Conservation (phyloP, 2,888 invertebrate genomes). For the Drosophila prolongata region DNA sequence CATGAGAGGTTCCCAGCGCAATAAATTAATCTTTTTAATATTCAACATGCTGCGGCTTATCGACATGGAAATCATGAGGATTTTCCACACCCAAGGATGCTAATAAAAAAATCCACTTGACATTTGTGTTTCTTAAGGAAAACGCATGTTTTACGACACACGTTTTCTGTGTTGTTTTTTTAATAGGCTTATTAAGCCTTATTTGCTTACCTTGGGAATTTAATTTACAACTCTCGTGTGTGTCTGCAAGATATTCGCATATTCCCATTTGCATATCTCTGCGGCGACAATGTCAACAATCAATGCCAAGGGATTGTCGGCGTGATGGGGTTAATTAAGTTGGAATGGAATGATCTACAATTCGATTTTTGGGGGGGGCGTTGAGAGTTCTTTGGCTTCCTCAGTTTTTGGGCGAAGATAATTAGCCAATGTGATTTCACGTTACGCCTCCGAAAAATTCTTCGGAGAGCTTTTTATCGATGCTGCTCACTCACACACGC, state of each 20-base stretch:
- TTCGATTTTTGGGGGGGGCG: constrained; percentile 8
- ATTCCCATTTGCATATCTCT: constrained; percentile 55
- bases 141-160: constrained; percentile 32
- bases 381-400: constrained; percentile 26
- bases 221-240: constrained; percentile 60
- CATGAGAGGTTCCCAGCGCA: constrained; percentile 13
- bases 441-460: constrained; percentile 31
- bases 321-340: constrained; percentile 26
- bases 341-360: constrained; percentile 25
- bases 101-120: constrained; percentile 63
- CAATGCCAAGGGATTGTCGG: constrained; percentile 54
- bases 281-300: constrained; percentile 38
- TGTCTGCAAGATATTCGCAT: constrained; percentile 20
- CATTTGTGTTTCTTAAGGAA: constrained; percentile 49
- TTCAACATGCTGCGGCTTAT: constrained; percentile 51
- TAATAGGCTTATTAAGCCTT: constrained; percentile 62
- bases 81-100: constrained; percentile 42
- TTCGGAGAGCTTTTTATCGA: constrained; percentile 37
- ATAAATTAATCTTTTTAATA: constrained; percentile 47
- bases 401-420: constrained; percentile 20
- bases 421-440: constrained; percentile 67
- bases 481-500: constrained; percentile 24
- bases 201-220: constrained; percentile 69
- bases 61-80: constrained; percentile 49
- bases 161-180: constrained; percentile 30